Evolutionary conservation across 2,113 vertebrate species (phyloP).

Genomic region (Platysteira castanea): DNA sequence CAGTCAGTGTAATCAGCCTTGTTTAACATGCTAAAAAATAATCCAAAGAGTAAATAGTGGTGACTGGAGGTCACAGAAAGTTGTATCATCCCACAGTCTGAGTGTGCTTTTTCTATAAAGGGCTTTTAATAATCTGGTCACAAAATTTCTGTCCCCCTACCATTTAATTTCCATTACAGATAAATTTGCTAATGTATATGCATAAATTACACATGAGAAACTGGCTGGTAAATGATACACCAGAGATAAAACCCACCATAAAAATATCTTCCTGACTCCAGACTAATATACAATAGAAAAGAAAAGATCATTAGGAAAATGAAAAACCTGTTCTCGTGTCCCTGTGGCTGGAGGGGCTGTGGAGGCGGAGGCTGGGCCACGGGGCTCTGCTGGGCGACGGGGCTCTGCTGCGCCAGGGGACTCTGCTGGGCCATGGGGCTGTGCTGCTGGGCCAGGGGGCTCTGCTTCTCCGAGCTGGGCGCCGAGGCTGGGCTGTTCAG

Average conservation of each 20-base stretch:
- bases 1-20: slow-evolving; percentile 3
- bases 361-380: slow-evolving; percentile 74
- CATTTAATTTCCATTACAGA: neutral
- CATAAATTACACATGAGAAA: neutral
- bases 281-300: neutral
- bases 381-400: slow-evolving; percentile 73
- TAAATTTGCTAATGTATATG: neutral
- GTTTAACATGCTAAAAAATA: neutral
- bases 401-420: slow-evolving; percentile 77
- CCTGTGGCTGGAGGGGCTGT: slow-evolving; percentile 85
- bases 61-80: slow-evolving; percentile 2
- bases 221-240: neutral
- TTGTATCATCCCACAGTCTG: neutral
- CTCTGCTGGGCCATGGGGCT: slow-evolving; percentile 82
- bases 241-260: neutral
- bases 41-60: neutral
- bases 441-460: slow-evolving; percentile 90
- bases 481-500: slow-evolving; percentile 89
- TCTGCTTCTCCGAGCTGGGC: slow-evolving; percentile 92
- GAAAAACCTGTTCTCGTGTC: slow-evolving; percentile 87
- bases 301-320: neutral
- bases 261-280: neutral
- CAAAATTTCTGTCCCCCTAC: neutral
- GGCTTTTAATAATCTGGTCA: neutral
- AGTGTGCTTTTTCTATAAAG: neutral